These are phyloP conservation scores for Paralichthys olivaceus DNA, from an alignment of 2,113 vertebrate species.

Conservation along the genomic window DNA sequence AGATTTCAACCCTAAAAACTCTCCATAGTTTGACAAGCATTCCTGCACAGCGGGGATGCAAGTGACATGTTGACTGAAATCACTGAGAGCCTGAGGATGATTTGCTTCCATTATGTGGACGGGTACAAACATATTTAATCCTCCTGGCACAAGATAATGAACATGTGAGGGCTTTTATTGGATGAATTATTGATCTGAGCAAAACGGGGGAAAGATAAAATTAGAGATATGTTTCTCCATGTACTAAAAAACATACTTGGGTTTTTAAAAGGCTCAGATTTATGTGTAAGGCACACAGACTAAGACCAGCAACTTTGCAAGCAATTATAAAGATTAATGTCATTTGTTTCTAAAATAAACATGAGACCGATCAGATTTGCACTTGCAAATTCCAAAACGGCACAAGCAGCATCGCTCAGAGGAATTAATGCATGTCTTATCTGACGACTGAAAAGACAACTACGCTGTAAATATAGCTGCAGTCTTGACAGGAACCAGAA, in stretches of 20 bases:
- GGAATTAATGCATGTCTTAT: slow-evolving; percentile 14
- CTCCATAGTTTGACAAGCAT: slow-evolving; percentile 1
- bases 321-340: neutral
- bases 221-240: neutral
- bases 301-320: neutral
- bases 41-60: slow-evolving; percentile 7
- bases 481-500: slow-evolving; percentile 28
- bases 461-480: slow-evolving; percentile 32
- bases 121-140: slow-evolving; percentile 6
- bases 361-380: neutral
- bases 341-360: slow-evolving; percentile 17
- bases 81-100: slow-evolving; percentile 16
- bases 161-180: neutral
- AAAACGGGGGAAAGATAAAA: neutral
- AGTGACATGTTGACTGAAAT: slow-evolving; percentile 1
- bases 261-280: neutral
- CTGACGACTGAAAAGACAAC: slow-evolving; percentile 16
- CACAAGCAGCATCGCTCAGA: neutral
- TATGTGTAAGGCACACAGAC: neutral
- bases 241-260: slow-evolving; percentile 1
- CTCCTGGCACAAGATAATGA: neutral
- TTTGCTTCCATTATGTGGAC: slow-evolving; percentile 11
- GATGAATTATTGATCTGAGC: slow-evolving; percentile 25
- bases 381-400: slow-evolving; percentile 18
- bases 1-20: slow-evolving; percentile 25